Percentiles rank a stretch among this genome's conserved stretches.
These are phyloP conservation scores for Napeogenes sylphis DNA, from an alignment of 2,888 invertebrate genomes.

Conservation along the genomic window DNA sequence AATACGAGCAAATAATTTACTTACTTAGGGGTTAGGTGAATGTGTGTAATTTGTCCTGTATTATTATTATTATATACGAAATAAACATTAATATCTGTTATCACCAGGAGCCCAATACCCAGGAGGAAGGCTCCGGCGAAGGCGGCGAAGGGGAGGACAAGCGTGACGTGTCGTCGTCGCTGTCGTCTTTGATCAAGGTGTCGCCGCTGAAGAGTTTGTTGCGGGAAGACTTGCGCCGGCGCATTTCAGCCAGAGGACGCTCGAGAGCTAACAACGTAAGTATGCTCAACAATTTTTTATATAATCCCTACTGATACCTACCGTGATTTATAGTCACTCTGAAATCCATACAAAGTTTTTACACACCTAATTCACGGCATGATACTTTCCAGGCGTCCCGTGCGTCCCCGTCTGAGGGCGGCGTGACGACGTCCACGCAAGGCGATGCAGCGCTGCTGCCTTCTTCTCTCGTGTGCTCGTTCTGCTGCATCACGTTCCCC, in stretches of 20 bases:
- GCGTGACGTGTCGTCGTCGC: slow-evolving; percentile 79
- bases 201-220: slow-evolving; percentile 91
- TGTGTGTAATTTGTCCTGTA: no score
- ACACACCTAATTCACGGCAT: neutral
- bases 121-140: slow-evolving; percentile 55
- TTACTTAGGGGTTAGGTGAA: no score
- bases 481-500: slow-evolving; percentile 96
- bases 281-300: neutral
- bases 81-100: slow-evolving; percentile 14
- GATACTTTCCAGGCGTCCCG: slow-evolving; percentile 56
- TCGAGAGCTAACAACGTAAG: slow-evolving; percentile 72
- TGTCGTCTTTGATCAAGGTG: slow-evolving; percentile 88
- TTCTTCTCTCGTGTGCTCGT: slow-evolving; percentile 86
- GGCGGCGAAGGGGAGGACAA: slow-evolving; percentile 49
- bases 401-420: slow-evolving; percentile 72
- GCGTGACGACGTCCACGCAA: slow-evolving; percentile 84
- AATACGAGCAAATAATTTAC: no score
- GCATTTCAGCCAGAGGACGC: slow-evolving; percentile 84
- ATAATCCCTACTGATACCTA: no score
- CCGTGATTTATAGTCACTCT: no score
- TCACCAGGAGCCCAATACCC: slow-evolving; percentile 56
- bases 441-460: slow-evolving; percentile 71
- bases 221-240: slow-evolving; percentile 89
- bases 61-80: neutral
- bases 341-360: neutral